A percentile compares a stretch with the other conserved stretches of the same genome.
phyloP scores from a whole-genome alignment of 2,113 vertebrate genomes.

The Myotis lucifugus region DNA sequence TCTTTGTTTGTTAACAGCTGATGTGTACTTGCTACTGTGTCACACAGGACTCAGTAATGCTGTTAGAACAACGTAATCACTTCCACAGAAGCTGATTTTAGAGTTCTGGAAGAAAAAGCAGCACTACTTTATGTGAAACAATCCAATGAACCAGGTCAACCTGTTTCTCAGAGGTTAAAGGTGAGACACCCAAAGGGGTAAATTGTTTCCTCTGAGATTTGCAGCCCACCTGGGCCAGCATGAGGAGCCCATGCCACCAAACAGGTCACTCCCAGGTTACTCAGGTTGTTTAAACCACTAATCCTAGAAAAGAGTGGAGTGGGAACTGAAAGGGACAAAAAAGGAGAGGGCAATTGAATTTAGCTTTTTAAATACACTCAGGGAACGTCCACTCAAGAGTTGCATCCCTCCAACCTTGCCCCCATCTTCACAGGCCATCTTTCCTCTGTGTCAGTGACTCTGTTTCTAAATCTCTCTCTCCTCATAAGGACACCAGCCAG shows the following conservation, averaged over 20 bases:
- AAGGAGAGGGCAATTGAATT: not conserved
- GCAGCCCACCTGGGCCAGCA: not conserved
- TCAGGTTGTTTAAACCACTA: slow-evolving; percentile 19
- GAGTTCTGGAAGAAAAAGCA: slow-evolving; percentile 27
- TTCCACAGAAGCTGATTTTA: slow-evolving; percentile 60
- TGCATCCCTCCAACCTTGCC: too few relatives aligned
- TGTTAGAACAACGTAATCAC: slow-evolving; percentile 67
- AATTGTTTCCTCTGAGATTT: not conserved
- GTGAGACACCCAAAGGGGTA: not conserved
- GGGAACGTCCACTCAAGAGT: not conserved
- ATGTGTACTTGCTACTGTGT: slow-evolving; percentile 73
- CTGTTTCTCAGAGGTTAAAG: slow-evolving; percentile 32
- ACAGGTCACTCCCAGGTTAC: not conserved
- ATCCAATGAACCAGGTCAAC: not conserved
- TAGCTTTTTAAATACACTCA: not conserved
- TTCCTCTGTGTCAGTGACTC: not conserved
- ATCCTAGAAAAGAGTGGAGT: not conserved
- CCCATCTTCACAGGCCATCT: not conserved
- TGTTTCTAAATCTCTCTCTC: not conserved
- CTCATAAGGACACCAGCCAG: not conserved
- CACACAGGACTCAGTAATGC: slow-evolving; percentile 29
- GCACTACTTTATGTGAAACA: not conserved
- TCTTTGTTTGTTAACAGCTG: slow-evolving; percentile 82
- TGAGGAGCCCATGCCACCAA: not conserved
- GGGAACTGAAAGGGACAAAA: not conserved